Evolutionary conservation across 2,888 invertebrate species (phyloP).

Genomic region (Xanthorhoe designata): DNA sequence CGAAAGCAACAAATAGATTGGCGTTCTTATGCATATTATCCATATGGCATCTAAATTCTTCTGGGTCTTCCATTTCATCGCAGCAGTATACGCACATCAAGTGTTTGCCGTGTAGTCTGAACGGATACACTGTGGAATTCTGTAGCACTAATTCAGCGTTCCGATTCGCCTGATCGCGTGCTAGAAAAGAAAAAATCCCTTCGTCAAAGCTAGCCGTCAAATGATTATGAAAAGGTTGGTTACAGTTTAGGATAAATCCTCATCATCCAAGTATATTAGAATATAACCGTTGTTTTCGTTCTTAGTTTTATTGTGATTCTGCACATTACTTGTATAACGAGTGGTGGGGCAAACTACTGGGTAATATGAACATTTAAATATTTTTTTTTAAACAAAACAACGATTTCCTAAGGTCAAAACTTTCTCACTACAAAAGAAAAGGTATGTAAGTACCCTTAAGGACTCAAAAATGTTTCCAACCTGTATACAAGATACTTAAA

Average conservation of each 20-base stretch:
- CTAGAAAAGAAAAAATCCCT: conserved; percentile 67
- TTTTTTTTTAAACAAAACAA: too few species aligned
- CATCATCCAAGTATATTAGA: too few species aligned
- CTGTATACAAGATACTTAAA: too few species aligned
- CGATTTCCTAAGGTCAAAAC: too few species aligned
- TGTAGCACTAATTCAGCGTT: conserved; percentile 74
- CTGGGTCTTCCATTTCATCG: conserved; percentile 66
- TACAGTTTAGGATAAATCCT: background rate
- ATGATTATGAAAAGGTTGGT: background rate
- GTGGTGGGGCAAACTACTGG: too few species aligned
- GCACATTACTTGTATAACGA: too few species aligned
- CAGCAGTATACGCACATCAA: conserved; percentile 77
- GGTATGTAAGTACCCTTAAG: too few species aligned
- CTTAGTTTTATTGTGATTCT: too few species aligned
- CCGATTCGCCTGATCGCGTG: conserved; percentile 65
- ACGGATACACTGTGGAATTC: conserved; percentile 75
- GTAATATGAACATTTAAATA: too few species aligned
- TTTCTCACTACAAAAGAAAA: too few species aligned
- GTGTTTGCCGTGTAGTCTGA: conserved; percentile 66
- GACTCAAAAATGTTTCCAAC: too few species aligned
- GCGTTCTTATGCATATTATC: conserved; percentile 61
- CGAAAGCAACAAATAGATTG: conserved; percentile 66
- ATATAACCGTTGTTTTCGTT: too few species aligned
- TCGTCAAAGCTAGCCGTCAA: conserved; percentile 4
- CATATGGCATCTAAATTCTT: conserved; percentile 64